Evolutionary conservation across 2,113 vertebrate species (phyloP).

Genomic region (Nipponia nippon): DNA sequence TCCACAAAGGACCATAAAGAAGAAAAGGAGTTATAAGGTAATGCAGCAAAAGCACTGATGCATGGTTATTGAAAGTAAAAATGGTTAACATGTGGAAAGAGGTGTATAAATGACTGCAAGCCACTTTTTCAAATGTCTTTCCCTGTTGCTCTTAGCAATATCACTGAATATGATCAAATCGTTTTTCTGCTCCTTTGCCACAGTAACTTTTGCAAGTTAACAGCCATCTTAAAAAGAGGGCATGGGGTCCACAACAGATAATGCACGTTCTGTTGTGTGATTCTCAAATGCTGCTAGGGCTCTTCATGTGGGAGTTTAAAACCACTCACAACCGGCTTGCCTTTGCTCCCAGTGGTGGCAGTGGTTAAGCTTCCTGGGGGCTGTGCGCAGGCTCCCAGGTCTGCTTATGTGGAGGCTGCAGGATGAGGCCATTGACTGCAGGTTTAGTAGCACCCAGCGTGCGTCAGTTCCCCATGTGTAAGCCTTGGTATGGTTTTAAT

Average conservation of each 20-base stretch:
- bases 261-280: not conserved
- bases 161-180: conserved; percentile 51
- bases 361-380: not conserved
- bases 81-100: conserved; percentile 65
- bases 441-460: not conserved
- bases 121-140: conserved; percentile 62
- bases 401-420: not conserved
- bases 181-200: conserved; percentile 54
- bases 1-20: conserved; percentile 65
- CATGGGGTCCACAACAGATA: not conserved
- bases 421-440: conserved; percentile 3
- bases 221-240: conserved; percentile 30
- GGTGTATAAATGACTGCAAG: conserved; percentile 59
- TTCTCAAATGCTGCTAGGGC: not conserved
- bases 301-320: not conserved
- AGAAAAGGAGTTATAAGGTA: conserved; percentile 63
- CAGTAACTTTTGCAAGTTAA: conserved; percentile 48
- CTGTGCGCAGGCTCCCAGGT: not conserved
- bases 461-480: conserved; percentile 11
- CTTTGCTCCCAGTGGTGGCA: not conserved
- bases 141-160: conserved; percentile 58
- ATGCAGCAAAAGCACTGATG: conserved; percentile 60
- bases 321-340: not conserved
- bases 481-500: conserved; percentile 57
- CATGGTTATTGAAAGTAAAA: conserved; percentile 68